Evolutionary conservation across 2,888 invertebrate genomes (phyloP).

Genomic region (Tetragnatha montana): DNA sequence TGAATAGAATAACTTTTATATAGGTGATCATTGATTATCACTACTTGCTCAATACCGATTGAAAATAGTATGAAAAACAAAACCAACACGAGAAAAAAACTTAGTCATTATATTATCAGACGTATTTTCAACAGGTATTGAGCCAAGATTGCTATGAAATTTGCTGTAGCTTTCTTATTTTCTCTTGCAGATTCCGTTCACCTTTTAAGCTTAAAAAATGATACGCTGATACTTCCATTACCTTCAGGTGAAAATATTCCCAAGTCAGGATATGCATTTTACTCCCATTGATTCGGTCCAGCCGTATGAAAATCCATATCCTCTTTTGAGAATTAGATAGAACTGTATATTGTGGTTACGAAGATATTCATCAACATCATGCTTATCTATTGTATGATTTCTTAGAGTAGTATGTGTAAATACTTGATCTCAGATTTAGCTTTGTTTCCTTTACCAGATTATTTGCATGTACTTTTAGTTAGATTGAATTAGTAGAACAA

Average conservation of each 20-base stretch:
- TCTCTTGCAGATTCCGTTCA: conserved; percentile 67
- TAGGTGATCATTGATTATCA: too few relatives aligned
- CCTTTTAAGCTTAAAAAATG: conserved; percentile 68
- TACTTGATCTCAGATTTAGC: background rate
- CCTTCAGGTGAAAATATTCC: conserved; percentile 19
- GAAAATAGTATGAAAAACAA: too few relatives aligned
- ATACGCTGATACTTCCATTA: conserved; percentile 46
- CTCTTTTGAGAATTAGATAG: background rate
- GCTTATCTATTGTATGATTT: background rate
- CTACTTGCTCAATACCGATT: too few relatives aligned
- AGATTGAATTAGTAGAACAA: background rate
- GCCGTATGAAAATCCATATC: conserved; percentile 46
- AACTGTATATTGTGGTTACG: background rate
- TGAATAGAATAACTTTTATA: too few relatives aligned
- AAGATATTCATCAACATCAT: background rate
- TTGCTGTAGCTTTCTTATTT: background rate
- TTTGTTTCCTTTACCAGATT: background rate
- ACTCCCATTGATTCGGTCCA: conserved; percentile 43
- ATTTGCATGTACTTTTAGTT: background rate
- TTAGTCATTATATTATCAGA: too few relatives aligned
- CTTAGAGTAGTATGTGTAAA: background rate
- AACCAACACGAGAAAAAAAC: too few relatives aligned
- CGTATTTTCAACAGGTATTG: too few relatives aligned
- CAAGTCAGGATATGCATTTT: conserved; percentile 49
- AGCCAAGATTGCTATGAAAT: too few relatives aligned